Base-by-base conservation (phyloP, 2,888 invertebrate genomes). In the Philhelius pedissequus region DNA sequence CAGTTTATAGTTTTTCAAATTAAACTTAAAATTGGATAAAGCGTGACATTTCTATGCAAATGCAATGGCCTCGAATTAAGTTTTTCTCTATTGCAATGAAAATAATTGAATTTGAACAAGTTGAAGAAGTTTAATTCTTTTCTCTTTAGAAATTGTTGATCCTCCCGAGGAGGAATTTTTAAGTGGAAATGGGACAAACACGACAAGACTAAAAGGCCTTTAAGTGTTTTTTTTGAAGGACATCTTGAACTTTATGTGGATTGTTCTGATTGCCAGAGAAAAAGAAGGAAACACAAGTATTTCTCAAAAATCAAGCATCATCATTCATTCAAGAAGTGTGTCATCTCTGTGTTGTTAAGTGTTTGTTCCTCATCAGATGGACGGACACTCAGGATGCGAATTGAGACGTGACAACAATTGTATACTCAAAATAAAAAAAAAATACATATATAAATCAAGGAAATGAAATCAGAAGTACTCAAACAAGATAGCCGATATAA, bases 11-110 rank as follows among this genome's bases (percentile, higher is more conserved):
- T 79, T 75, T 79, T 64, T 22, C 38, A 79, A 83, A 79, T 74
- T 64, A 66, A 78, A 84, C 64, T 84, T 75, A 58, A 79, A 83
- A 83, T 83, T 83, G 79, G 70, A 79, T 75, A 83, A 83, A 83
- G 74, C 56, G 74, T 58, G 79, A 79, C 83, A 79, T 84, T 79
- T 70, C 79, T 78, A 74, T 74, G 78, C 78, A 70, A 75, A 74
- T 74, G 78, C 78, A 70, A 75, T 75, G 58, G 66, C 66, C 54
- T 43, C 70, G 69, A 71, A 79, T 84, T 79, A 40, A 69, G 66
- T 84, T 84, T 75, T 79, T 66, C 70, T 71, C 70, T 71, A 79
- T 70, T 75, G 66, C 43, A 84, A 75, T 64, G 64, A 18, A 32
- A 20, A 68, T 77, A 73, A 77, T 73, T 82, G 68, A 82, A 83